Evolutionary conservation across 1,140 invertebrate genomes (phyloP), one percentile per base, ranked within the genome.

Genomic region (Polypedilum vanderplanki): DNA sequence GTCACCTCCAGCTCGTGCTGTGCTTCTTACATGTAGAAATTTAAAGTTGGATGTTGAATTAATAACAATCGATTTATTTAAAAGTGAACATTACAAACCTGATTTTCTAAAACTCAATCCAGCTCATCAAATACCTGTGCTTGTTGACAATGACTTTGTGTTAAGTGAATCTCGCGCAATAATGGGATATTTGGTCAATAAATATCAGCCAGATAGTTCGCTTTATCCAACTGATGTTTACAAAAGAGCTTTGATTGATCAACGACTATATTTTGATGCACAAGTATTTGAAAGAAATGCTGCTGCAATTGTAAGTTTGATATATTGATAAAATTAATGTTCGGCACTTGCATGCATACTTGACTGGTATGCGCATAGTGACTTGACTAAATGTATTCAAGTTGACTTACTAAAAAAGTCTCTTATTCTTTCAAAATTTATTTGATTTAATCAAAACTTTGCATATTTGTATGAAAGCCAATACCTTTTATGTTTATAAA

Each of bases 151-250:
- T 3, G 77, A 77, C 10, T 77, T 79, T 18, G 74, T 76, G 3
- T 46, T 80, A n/a, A 67, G 76, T 8, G 79, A 79, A 33, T 79
- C 79, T 65, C 79, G 79, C 12, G 79, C 78, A 0, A 80, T 80
- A 12, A 77, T 77, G 4, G 76, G 77, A 10, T 80, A 80, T 73
- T 74, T 80, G 1, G 75, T 41, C 17, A 73, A 41, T 73, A 74
- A 78, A 40, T 67, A 15, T 17, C n/a, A 18, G n/a, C 64, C 64
- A 67, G 64, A 17, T 17, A 67, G 64, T 17, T 15, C 64, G 18
- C n/a, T 67, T 7, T 67, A 67, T 67, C 64, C 64, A 67, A 18
- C 18, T 8, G 18, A 67, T 67, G n/a, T 17, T 2, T 1, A 67
- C 15, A 1, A 17, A 67, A 12, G 64, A 17, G 64, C 64, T 1